phyloP scores from a whole-genome alignment of 2,888 invertebrate genomes.

The Antheraea yamamai region DNA sequence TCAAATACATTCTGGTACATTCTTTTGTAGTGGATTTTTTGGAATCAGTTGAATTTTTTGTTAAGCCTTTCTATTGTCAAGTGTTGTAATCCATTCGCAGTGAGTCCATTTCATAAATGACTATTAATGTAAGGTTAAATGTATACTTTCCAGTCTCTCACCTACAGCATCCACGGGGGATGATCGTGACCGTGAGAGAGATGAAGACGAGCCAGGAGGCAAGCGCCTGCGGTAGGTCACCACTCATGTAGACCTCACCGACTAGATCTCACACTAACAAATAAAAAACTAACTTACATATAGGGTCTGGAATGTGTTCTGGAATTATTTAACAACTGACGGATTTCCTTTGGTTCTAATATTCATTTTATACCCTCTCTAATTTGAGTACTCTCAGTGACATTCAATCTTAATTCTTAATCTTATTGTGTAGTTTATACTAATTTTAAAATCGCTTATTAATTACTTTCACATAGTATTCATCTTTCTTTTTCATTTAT shows the following conservation, averaged over 20 bases:
- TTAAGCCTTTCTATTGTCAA: no score
- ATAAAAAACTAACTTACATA: slow-evolving; percentile 4
- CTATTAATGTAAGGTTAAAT: neutral
- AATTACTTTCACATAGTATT: neutral
- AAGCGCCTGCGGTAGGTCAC: slow-evolving; percentile 80
- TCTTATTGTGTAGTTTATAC: neutral
- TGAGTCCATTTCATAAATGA: neutral
- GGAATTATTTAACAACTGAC: neutral
- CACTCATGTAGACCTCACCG: slow-evolving; percentile 73
- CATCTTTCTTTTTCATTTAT: neutral
- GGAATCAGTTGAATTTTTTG: no score
- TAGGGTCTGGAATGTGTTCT: neutral
- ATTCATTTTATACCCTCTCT: neutral
- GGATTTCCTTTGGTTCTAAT: neutral
- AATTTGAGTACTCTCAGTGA: neutral
- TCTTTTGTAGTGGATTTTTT: no score
- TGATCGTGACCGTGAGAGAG: slow-evolving; percentile 61
- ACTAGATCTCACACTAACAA: slow-evolving; percentile 40
- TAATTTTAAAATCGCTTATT: neutral
- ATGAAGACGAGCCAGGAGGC: slow-evolving; percentile 67
- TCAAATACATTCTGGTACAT: no score
- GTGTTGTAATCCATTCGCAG: no score
- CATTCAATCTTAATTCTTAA: neutral
- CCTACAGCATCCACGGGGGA: slow-evolving; percentile 60
- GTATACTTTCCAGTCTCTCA: slow-evolving; percentile 56